Base-by-base conservation (phyloP, 2,888 invertebrate species). In the Apotomis capreana region DNA sequence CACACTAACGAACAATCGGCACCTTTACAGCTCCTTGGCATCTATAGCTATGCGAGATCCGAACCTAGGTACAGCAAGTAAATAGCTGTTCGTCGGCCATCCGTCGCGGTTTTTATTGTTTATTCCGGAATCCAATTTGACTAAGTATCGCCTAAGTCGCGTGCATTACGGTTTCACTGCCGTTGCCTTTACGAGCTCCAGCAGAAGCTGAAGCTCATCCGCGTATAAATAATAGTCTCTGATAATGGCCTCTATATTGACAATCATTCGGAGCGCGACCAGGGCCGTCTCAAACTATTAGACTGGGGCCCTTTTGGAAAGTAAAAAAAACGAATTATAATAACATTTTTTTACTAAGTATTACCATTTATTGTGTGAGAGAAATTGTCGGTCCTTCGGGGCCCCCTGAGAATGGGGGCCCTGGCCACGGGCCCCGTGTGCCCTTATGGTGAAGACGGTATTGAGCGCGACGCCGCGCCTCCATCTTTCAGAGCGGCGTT, bases 141-240 rank as follows among this genome's bases (percentile, higher is more conserved):
- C 81, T 81, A 83, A 84, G 83, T 82, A 79, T 77, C 80, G 78
- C 78, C 82, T 83, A 83, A 80, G 80, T 81, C 82, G 79, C 77
- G 82, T 79, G 80, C 76, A 83, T 85, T 86, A 83, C 76, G 77
- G 80, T 82, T 86, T 26, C 83, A 83, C 80, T 81, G 80, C 78
- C 74, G 70, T 78, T 78, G 83, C 80, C 78, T 84, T 84, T 82
- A 82, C 80, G 81, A 79, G 73, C 77, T 3, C 74, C 77, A 73
- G 70, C 26, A 26, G 49, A 57, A 40, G 59, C 49, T 49, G 9
- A 10, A 13, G 55, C 74, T 77, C 68, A 78, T 72, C 76, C 76
- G 72, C 70, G 74, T 76, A 80, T 81, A 79, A 82, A 81, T 81
- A 82, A 80, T 79, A 78, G 75, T 76, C 52, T 58, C 65, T 65